Evolutionary conservation across 2,797 vertebrate genomes (phyloP).

Genomic region (Myotis daubentonii): DNA sequence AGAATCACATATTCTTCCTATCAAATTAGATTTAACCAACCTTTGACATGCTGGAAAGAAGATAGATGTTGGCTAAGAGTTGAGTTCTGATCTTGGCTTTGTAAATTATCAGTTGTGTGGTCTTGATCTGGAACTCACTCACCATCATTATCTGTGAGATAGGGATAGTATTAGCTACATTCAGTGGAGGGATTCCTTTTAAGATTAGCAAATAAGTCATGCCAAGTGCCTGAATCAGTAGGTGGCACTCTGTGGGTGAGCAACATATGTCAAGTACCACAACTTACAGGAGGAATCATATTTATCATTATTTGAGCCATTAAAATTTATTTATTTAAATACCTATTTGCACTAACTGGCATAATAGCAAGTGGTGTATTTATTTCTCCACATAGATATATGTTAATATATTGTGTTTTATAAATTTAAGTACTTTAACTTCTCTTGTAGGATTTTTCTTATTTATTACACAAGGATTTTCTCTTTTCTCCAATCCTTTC

Average conservation of each 20-base stretch:
- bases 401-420: neutral
- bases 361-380: neutral
- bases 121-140: neutral
- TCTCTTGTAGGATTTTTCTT: neutral
- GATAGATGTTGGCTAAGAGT: neutral
- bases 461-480: neutral
- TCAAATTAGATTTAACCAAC: neutral
- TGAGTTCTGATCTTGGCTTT: constrained; percentile 13
- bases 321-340: constrained; percentile 18
- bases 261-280: neutral
- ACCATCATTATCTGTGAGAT: neutral
- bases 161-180: neutral
- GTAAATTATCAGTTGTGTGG: neutral
- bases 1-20: neutral
- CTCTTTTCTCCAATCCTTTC: neutral
- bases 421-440: neutral
- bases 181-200: neutral
- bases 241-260: neutral
- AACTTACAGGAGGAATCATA: neutral
- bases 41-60: neutral
- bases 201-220: neutral
- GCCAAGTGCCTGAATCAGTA: neutral
- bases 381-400: neutral
- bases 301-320: neutral
- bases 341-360: neutral